Conservation (phyloP, 2,113 vertebrate species). For the Numenius arquata region DNA sequence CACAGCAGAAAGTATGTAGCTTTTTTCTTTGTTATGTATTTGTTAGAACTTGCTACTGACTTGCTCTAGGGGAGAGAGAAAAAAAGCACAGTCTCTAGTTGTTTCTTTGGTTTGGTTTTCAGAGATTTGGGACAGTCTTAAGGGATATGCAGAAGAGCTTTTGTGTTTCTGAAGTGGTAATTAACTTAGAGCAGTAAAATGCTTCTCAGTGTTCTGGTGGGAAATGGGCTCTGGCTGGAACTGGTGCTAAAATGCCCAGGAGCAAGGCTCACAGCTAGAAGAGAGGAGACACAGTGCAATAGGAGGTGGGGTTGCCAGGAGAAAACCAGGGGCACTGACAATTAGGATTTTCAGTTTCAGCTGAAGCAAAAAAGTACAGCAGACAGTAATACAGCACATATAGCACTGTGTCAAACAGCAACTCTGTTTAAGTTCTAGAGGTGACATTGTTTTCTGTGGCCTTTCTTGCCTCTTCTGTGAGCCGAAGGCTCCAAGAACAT, state of each 20-base stretch:
- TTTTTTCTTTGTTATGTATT: not conserved
- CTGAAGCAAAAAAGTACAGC: not conserved
- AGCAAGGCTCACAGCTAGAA: not conserved
- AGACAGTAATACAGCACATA: not conserved
- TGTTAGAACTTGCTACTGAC: not conserved
- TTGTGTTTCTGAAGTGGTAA: not conserved
- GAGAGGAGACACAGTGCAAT: not conserved
- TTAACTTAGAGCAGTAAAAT: not conserved
- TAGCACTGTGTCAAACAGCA: not conserved
- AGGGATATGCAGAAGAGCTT: not conserved
- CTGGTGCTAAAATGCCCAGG: not conserved
- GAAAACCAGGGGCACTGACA: not conserved
- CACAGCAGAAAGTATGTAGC: not conserved
- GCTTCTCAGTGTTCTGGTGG: not conserved
- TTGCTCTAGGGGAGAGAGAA: not conserved
- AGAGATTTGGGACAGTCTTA: not conserved
- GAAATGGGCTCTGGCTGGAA: not conserved
- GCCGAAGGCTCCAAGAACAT: rapidly evolving
- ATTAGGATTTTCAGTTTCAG: not conserved
- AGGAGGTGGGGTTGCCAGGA: not conserved
- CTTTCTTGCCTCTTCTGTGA: not conserved
- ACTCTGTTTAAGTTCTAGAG: not conserved
- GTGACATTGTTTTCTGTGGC: not conserved
- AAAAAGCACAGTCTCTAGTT: not conserved
- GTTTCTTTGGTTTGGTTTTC: not conserved